Conservation (phyloP, 2,888 invertebrate genomes). For the Metacarcinus magister region DNA sequence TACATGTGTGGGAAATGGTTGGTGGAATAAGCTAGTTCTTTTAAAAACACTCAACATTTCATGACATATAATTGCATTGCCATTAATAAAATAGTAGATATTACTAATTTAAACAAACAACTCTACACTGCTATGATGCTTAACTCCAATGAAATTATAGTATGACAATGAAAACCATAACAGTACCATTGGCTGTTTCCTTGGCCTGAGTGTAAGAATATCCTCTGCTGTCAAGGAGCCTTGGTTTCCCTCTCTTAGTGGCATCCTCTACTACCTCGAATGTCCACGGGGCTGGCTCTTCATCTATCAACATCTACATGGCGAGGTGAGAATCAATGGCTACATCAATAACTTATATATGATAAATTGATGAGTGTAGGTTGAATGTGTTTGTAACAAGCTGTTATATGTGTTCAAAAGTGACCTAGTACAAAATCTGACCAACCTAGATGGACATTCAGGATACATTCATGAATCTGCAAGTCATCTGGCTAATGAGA, state of each 20-base stretch:
- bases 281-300: slow-evolving; percentile 64
- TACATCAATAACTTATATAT: neutral
- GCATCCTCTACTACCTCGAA: slow-evolving; percentile 64
- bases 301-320: slow-evolving; percentile 57
- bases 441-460: too few relatives aligned
- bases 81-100: neutral
- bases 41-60: neutral
- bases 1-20: neutral
- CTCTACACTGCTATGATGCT: neutral
- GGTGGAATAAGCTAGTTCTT: neutral
- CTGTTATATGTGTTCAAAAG: too few relatives aligned
- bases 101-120: neutral
- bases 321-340: neutral
- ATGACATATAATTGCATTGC: neutral
- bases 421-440: neutral
- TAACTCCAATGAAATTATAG: neutral
- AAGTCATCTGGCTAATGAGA: too few relatives aligned
- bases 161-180: neutral
- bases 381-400: too few relatives aligned
- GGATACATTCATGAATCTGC: too few relatives aligned
- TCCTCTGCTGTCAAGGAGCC: slow-evolving; percentile 61
- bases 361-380: neutral
- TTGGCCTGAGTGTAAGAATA: slow-evolving; percentile 66
- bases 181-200: slow-evolving; percentile 64
- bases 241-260: slow-evolving; percentile 65